Percentiles rank a stretch among this genome's conserved stretches.
Conservation (phyloP, 1,140 invertebrate genomes). For the Penaeus indicus region DNA sequence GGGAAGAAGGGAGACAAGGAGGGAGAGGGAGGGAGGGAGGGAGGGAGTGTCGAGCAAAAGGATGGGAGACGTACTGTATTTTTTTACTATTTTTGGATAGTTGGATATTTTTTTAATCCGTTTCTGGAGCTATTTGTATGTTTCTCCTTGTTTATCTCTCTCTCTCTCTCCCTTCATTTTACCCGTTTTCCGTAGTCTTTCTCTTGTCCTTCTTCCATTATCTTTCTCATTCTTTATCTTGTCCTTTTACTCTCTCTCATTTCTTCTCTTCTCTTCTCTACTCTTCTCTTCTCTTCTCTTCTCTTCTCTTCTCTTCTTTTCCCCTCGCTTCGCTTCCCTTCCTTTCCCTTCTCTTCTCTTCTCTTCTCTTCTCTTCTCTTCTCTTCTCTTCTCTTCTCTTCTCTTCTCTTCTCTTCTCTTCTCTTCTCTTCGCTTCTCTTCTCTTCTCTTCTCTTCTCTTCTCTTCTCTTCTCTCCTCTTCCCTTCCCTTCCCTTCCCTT, state of each 20-base stretch:
- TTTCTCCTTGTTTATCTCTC: background rate
- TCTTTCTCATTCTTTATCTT: background rate
- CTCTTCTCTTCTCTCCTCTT: background rate
- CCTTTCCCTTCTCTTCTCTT: background rate
- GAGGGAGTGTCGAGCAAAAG: background rate
- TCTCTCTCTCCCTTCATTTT: background rate
- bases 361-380: background rate
- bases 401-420: background rate
- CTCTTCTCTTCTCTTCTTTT: background rate
- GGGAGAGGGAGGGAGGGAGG: background rate
- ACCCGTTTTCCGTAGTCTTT: background rate
- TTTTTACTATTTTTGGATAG: too few relatives aligned
- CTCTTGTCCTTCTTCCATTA: too few relatives aligned
- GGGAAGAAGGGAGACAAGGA: background rate
- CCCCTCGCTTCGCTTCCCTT: background rate
- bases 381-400: background rate
- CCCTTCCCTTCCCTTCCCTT: conserved; percentile 1
- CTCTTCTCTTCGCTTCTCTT: background rate
- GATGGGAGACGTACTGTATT: too few relatives aligned
- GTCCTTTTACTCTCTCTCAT: background rate
- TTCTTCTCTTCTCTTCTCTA: background rate
- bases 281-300: background rate
- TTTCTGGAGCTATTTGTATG: too few relatives aligned
- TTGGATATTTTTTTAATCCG: too few relatives aligned
- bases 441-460: too few relatives aligned